Base-by-base conservation (phyloP, 2,888 invertebrate species). In the Phengaris alcon region DNA sequence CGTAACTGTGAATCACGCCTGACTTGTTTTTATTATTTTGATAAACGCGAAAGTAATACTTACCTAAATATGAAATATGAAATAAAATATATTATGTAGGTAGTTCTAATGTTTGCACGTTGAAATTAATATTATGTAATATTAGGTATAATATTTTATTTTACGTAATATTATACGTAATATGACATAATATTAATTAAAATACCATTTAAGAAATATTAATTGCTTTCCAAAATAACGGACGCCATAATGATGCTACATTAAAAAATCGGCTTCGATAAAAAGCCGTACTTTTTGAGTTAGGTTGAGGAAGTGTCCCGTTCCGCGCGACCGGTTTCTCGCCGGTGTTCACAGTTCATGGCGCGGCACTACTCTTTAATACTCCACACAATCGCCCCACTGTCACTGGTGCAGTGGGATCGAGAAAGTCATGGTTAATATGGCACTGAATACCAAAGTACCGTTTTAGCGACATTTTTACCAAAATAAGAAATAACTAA, bases 281-380 rank as follows among this genome's bases (percentile, higher is more conserved):
- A 22, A 12, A 52, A 51, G n/a, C 69, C 70, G 70, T 54, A 52
- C 52, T 52, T 52, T 54, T 73, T 73, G 10, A 12, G 52, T 52
- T 72, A 72, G 59, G 68, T 68, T 68, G 68, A 69, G 73, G 57
- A 73, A 52, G 76, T 64, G 74, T 77, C 75, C 76, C 75, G 77
- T 70, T 78, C 51, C 52, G 12, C 44, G 72, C 52, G 77, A 78
- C 78, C 75, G 77, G 78, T 78, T 55, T 44, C 52, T 74, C 73
- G 57, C 48, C 75, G 59, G 68, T 57, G 73, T 13, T 44, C 35
- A 35, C 54, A 13, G 51, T 54, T 35, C 8, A 54, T 12, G 51
- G 35, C 35, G 35, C 35, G 35, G 35, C 35, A 35, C 35, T 35
- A 35, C 35, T 22, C 22, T 22, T 22, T 22, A 22, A 35, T n/a